phyloP scores from a whole-genome alignment of 2,888 invertebrate species.

The Cabera pusaria region DNA sequence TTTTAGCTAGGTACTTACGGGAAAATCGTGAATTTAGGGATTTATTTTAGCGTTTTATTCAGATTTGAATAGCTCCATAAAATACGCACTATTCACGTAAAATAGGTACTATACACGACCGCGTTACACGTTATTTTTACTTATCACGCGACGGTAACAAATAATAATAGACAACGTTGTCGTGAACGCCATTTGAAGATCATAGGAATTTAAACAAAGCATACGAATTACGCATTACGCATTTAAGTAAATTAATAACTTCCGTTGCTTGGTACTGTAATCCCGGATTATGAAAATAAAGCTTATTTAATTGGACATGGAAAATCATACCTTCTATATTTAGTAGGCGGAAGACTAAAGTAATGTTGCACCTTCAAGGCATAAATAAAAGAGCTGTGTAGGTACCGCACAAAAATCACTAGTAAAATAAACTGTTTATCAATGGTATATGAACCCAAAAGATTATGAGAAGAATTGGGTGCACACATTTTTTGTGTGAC shows the following conservation, averaged over 20 bases:
- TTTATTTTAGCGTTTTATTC: slow-evolving; percentile 25
- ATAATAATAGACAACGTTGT: slow-evolving; percentile 3
- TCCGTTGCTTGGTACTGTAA: slow-evolving; percentile 1
- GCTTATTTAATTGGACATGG: no score
- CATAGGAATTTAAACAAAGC: not conserved
- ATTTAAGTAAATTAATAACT: slow-evolving; percentile 1
- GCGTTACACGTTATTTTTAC: slow-evolving; percentile 22
- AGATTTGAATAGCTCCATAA: slow-evolving; percentile 28
- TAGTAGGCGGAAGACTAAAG: no score
- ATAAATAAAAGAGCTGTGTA: no score
- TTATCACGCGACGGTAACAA: slow-evolving; percentile 27
- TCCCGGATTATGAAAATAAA: not conserved
- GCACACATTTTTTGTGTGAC: no score
- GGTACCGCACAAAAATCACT: no score
- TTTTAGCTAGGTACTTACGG: no score
- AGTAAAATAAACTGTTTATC: no score
- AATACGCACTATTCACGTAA: slow-evolving; percentile 28
- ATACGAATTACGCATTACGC: slow-evolving; percentile 3
- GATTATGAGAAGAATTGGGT: no score
- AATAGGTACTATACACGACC: slow-evolving; percentile 20
- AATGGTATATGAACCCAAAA: no score
- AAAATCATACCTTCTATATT: no score
- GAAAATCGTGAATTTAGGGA: slow-evolving; percentile 16
- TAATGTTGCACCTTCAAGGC: no score
- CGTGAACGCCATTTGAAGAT: slow-evolving; percentile 1